Evolutionary conservation across 2,888 invertebrate species (phyloP), one percentile per base, ranked within the genome.

Genomic region (Zele albiditarsus): DNA sequence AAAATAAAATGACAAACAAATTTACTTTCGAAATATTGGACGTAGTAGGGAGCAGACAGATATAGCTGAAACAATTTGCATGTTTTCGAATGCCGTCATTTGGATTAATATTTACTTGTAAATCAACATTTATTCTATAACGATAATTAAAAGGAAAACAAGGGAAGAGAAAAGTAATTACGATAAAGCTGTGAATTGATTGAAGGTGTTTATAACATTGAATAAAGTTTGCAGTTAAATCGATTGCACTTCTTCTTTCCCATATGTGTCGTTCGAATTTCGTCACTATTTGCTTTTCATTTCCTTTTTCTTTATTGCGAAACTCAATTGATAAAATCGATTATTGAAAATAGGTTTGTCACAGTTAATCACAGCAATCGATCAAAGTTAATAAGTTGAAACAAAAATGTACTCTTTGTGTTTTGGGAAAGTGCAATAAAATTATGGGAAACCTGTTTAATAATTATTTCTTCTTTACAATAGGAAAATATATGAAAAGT

Each of bases 391-490:
- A 68, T 31, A 33, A 28, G 33, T 28, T 68, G 73, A 58, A 69
- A 25, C 20, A 82, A 78, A 66, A 78, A 72, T 78, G 80, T 80
- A 73, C 42, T 60, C 62, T 62, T 0, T 60, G 60, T 68, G 57
- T 71, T 80, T 81, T 86, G 86, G 87, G 85, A 85, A 86, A 88
- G 86, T 88, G 86, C 86, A 88, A 88, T 87, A 88, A 88, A 84
- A 84, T 80, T 82, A 79, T 84, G 82, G 78, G 82, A 84, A 78
- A 80, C 73, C 76, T 72, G n/a, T 74, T 6, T 4, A 69, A 69
- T 28, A 16, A 14, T 57, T 33, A 4, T 20, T 31, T 57, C n/a
- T 53, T 68, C 28, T 57, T 16, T 23, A 25, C 5, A 12, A 1
- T 23, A 25, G 12, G 33, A n/a, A 16, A 28, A 62, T 71, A 25